Base-by-base conservation (phyloP, 2,888 invertebrate genomes). In the Drosophila neutralis region DNA sequence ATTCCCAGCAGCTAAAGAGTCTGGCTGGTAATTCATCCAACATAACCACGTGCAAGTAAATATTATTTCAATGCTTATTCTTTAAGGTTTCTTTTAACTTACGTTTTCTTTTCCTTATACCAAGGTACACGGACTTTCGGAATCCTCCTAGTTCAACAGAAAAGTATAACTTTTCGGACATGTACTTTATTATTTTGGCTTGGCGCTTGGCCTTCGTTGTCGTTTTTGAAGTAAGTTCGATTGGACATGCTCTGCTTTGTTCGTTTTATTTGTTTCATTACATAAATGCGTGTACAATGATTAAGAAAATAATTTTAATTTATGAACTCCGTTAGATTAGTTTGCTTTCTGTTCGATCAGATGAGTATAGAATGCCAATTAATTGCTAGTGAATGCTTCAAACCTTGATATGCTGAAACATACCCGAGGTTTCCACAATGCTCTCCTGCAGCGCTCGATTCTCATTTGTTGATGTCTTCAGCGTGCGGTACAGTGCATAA, bases 161-260 rank as follows among this genome's bases (percentile, higher is more conserved):
- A n/a, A 92, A 93, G 53, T 98, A 98, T 91, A 93, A 95, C 80
- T 94, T 95, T 86, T 96, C 96, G 10, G 94, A 95, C 72, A 95
- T 96, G 92, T 98, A 96, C 93, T 99, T 98, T 97, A 96, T 97
- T 89, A 95, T 98, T 68, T 94, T 99, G 87, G 98, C 98, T 10
- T 97, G 97, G 15, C 94, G 98, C 85, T 93, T 99, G 78, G 97
- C 96, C 0, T 99, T 99, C 93, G 96, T 99, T 67, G 97, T 98
- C 1, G 95, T 98, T 2, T 99, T 98, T 94, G 98, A 98, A 95
- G 98, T 98, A 92, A 93, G 90, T 83, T 45, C 11, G 31, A 36
- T 15, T 35, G 6, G 27, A 11, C 18, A 38, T 49, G 18, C 5
- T 49, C 29, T 90, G 66, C 42, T 59, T 52, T 36, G 45, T 51